Evolutionary conservation across 2,797 vertebrate species (phyloP), one percentile per base, ranked within the genome.

Genomic region (Cheirogaleus major): DNA sequence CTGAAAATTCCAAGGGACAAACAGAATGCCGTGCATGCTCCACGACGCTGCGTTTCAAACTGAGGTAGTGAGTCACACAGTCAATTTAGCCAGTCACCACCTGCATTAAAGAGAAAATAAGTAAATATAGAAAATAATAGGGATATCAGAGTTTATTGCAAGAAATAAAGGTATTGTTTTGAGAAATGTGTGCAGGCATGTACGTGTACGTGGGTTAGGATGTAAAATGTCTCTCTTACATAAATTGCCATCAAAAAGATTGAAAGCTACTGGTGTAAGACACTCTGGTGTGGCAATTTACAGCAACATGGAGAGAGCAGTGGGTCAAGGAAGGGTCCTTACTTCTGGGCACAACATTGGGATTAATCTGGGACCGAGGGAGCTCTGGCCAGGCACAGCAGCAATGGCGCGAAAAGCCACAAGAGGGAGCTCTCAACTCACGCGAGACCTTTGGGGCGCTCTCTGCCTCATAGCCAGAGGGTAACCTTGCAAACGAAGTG

Each of bases 361-460:
- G 2, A 38, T 32, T 27, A 11, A 87, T 9, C 18, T 11, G 7
- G 38, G 70, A 7, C 12, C 2, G 2, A 32, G 18, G n/a, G 48
- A 57, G 4, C 12, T 32, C 25, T 63, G 13, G 30, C 15, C 70
- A 25, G 32, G 30, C 15, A 63, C 70, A 43, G 38, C 32, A 3
- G 45, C 73, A 76, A 59, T 22, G 15, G 20, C 17, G 0, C 3
- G 11, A 73, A 41, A 0, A 25, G 30, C 70, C 82, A 57, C 81
- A 72, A 92, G 88, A 80, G 67, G 76, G 76, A 20, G 88, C 69
- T 0, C 67, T 41, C 38, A 45, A 75, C 18, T 52, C 83, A 73
- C 0, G 1, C 1, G 7, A 50, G 11, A 25, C 0, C 5, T 52
- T 38, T 38, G 52, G 38, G 4, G 17, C 2, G 3, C n/a, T n/a